phyloP scores from a whole-genome alignment of 2,113 vertebrate species.

The Pionites leucogaster region DNA sequence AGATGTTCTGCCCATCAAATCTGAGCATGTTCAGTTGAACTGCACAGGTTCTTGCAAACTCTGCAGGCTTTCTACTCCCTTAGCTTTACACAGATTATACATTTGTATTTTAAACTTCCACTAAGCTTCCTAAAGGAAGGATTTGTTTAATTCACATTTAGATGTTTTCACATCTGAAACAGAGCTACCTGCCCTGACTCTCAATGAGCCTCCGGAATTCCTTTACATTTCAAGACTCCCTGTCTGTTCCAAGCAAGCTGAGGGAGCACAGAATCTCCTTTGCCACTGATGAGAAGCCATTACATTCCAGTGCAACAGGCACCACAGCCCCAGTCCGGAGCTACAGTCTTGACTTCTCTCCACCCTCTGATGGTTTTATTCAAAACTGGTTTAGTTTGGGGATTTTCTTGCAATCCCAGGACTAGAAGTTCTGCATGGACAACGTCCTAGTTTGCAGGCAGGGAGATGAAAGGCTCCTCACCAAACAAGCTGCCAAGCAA shows the following conservation, averaged over 20 bases:
- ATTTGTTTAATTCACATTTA: constrained; percentile 5
- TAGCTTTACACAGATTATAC: constrained; percentile 9
- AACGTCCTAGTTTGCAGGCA: neutral
- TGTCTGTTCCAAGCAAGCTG: neutral
- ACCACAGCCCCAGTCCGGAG: neutral
- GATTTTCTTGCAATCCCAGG: neutral
- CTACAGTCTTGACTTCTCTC: neutral
- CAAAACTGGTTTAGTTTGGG: neutral
- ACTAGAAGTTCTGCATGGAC: neutral
- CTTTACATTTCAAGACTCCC: neutral
- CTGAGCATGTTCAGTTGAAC: neutral
- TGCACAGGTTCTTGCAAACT: neutral
- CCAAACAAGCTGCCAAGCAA: neutral
- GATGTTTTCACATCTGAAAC: neutral
- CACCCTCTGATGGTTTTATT: neutral
- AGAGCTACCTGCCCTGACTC: neutral
- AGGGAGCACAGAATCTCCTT: neutral
- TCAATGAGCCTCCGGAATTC: neutral
- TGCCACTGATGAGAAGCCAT: neutral
- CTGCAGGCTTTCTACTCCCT: neutral
- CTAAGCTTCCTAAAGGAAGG: neutral
- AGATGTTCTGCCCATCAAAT: neutral
- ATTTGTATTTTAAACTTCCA: neutral
- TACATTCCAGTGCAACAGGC: neutral
- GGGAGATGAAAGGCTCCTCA: neutral